phyloP scores from a whole-genome alignment of 1,140 invertebrate species.

The Zaprionus ghesquierei region DNA sequence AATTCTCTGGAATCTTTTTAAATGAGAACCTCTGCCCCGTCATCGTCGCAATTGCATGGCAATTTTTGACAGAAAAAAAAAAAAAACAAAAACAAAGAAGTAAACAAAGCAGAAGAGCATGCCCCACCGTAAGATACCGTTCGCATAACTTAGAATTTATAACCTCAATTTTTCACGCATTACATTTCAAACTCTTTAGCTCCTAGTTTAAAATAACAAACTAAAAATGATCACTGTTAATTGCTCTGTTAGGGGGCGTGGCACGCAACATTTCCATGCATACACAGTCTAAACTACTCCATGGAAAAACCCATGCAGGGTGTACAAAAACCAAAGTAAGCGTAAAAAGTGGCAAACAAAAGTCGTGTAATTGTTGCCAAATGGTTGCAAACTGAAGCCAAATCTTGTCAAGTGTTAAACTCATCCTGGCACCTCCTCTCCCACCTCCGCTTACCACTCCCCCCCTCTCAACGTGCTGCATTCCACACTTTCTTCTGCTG shows the following conservation, averaged over 20 bases:
- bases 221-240: too few relatives aligned
- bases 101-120: too few relatives aligned
- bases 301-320: neutral
- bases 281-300: neutral
- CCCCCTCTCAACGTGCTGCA: too few relatives aligned
- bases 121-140: too few relatives aligned
- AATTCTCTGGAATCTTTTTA: constrained; percentile 18
- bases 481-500: neutral
- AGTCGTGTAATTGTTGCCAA: constrained; percentile 62
- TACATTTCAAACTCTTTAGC: too few relatives aligned
- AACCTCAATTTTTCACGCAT: too few relatives aligned
- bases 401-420: constrained; percentile 37
- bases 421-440: neutral
- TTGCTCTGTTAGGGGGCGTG: too few relatives aligned
- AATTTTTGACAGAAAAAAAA: constrained; percentile 10
- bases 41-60: constrained; percentile 7
- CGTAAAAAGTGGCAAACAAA: constrained; percentile 43
- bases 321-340: constrained; percentile 4
- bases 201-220: too few relatives aligned
- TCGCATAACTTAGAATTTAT: too few relatives aligned
- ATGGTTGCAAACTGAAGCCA: constrained; percentile 42
- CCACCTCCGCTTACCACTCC: neutral
- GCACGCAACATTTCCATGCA: too few relatives aligned
- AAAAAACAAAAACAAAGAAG: constrained; percentile 3
- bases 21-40: constrained; percentile 31